Evolutionary conservation across 2,888 invertebrate genomes (phyloP).

Genomic region (Priapulus caudatus): DNA sequence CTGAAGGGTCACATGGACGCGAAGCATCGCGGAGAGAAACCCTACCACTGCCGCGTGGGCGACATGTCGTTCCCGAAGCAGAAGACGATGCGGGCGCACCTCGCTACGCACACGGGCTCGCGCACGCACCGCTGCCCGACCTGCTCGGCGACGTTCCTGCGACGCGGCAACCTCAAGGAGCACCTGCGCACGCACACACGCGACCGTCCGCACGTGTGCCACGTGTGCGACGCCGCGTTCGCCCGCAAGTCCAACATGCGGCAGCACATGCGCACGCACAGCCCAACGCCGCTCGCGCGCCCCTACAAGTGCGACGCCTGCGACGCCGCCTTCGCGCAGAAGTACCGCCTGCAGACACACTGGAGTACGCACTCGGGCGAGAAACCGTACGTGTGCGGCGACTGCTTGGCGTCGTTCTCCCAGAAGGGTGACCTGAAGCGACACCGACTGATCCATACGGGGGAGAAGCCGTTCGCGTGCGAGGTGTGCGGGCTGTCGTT

Average conservation of each 20-base stretch:
- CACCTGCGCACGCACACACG: background rate
- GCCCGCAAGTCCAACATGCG: conserved; percentile 4
- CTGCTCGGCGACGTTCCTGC: background rate
- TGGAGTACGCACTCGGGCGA: conserved; percentile 9
- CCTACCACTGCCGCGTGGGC: background rate
- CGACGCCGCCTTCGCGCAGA: background rate
- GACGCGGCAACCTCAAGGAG: background rate
- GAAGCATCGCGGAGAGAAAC: background rate
- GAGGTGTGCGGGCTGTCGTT: background rate
- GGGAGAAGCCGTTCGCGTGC: background rate
- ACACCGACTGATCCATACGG: conserved; percentile 4
- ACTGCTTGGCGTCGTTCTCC: background rate
- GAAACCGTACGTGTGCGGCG: conserved; percentile 7
- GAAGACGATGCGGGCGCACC: background rate
- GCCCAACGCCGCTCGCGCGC: background rate
- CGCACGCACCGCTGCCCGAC: background rate
- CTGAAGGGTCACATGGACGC: background rate
- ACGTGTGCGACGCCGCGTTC: conserved; percentile 2
- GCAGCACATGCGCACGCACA: conserved; percentile 5
- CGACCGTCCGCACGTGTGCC: background rate
- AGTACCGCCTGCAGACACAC: conserved; percentile 4
- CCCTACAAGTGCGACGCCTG: conserved; percentile 7
- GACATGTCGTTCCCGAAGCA: background rate
- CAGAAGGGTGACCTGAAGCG: background rate
- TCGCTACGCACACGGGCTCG: background rate